These are phyloP conservation scores for Lutraria rhynchaena DNA, from an alignment of 1,140 invertebrate genomes.

Conservation along the genomic window DNA sequence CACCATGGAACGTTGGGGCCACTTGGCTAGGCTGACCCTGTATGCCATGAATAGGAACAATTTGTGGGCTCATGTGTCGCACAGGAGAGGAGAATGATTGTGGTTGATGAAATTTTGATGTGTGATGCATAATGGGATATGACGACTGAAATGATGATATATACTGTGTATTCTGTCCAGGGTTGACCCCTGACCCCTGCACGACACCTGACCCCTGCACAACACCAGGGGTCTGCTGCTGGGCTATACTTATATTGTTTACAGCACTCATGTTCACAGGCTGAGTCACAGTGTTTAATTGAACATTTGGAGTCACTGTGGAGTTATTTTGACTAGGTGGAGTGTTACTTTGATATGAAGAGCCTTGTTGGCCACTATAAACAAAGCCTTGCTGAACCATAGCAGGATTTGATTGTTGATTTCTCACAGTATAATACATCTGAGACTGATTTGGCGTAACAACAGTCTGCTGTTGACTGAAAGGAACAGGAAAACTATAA, in stretches of 20 bases:
- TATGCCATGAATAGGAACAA: slow-evolving; percentile 40
- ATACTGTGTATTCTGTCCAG: slow-evolving; percentile 25
- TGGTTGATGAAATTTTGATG: slow-evolving; percentile 21
- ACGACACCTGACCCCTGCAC: slow-evolving; percentile 2
- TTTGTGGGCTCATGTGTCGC: slow-evolving; percentile 32
- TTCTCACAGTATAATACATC: slow-evolving; percentile 50
- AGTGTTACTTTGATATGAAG: slow-evolving; percentile 40
- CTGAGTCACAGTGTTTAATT: slow-evolving; percentile 26
- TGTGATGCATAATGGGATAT: slow-evolving; percentile 29
- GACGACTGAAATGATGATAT: slow-evolving; percentile 31
- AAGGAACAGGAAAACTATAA: slow-evolving; percentile 39
- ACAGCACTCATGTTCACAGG: slow-evolving; percentile 32
- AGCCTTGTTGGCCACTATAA: slow-evolving; percentile 39
- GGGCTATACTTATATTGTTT: slow-evolving; percentile 1
- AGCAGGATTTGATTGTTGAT: slow-evolving; percentile 22
- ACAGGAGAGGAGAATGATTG: slow-evolving; percentile 36
- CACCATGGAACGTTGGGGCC: slow-evolving; percentile 1
- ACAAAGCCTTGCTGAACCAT: slow-evolving; percentile 15
- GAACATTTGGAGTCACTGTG: slow-evolving; percentile 36
- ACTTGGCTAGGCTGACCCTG: background rate
- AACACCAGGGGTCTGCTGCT: slow-evolving; percentile 33
- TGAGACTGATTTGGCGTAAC: slow-evolving; percentile 27
- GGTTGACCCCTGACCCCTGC: background rate
- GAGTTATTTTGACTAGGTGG: slow-evolving; percentile 48
- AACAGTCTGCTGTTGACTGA: slow-evolving; percentile 43